phyloP scores from a whole-genome alignment of 2,888 invertebrate genomes.

The Galerucella nymphaeae region DNA sequence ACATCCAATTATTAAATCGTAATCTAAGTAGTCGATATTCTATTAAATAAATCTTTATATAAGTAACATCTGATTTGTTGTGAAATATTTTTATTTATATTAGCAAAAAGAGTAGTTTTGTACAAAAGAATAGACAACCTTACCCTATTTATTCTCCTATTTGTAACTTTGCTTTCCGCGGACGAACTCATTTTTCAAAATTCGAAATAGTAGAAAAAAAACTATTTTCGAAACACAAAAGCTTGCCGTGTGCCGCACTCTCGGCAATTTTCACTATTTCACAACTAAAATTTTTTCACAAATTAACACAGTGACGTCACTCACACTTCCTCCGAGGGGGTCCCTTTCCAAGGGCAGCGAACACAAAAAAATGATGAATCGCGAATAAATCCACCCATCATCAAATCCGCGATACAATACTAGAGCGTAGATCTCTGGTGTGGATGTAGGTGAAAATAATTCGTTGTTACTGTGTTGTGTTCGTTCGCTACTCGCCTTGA shows the following conservation, averaged over 20 bases:
- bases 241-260: slow-evolving; percentile 2
- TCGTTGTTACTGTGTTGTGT: slow-evolving; percentile 36
- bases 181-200: slow-evolving; percentile 11
- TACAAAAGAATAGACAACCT: background rate
- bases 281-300: slow-evolving; percentile 5
- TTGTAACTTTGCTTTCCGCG: background rate
- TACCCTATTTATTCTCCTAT: slow-evolving; percentile 15
- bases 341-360: slow-evolving; percentile 28
- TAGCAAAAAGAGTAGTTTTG: too few relatives aligned
- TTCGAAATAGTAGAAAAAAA: background rate
- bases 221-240: slow-evolving; percentile 11
- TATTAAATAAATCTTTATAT: background rate
- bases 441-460: slow-evolving; percentile 39
- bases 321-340: slow-evolving; percentile 15
- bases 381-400: slow-evolving; percentile 39
- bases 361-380: slow-evolving; percentile 25
- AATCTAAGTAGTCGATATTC: background rate
- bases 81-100: background rate
- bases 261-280: background rate
- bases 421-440: background rate
- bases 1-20: background rate
- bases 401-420: background rate
- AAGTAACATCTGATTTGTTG: background rate
- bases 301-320: slow-evolving; percentile 21
- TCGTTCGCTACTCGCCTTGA: slow-evolving; percentile 40